Evolutionary conservation across 2,888 invertebrate genomes (phyloP), one percentile per base, ranked within the genome.

Genomic region (Cheilosia urbana): DNA sequence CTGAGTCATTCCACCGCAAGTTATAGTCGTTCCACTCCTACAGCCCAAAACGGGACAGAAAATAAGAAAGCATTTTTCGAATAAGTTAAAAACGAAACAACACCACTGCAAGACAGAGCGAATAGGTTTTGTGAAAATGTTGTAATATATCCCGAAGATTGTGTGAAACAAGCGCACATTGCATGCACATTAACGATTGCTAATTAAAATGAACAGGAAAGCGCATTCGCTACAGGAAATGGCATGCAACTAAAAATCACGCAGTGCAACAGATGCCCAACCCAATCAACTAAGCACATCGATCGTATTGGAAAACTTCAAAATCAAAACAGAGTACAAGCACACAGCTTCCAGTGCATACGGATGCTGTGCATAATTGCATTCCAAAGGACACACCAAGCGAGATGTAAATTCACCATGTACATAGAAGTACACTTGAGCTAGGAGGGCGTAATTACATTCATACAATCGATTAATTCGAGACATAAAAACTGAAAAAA

Each of bases 11-110:
- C 99, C 99, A 99, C 90, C 96, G 95, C 90, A 99, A 94, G 93
- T 98, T 99, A 94, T 98, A 97, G 93, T 99, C 99, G 91, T 96
- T 97, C 99, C 99, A 99, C 94, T 98, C 98, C 98, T 98, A 94
- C 90, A 85, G 17, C n/a, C 34, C 13, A 19, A 21, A 4, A 30
- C n/a, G 27, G 37, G 11, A 2, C 27, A 27, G 27, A 27, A 27
- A n/a, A 63, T n/a, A 73, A 42, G 42, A 55, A 66, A 71, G 13
- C 1, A 60, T 30, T 4, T 55, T 2, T 47, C 30, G 9, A 4
- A 47, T 84, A 79, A 79, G 30, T 78, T 65, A 4, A 15, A 63
- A 47, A 37, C 7, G n/a, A 7, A 30, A 30, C 24, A 13, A 11
- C 15, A 6, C 13, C 17, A 63, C 21, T 19, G 19, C 19, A 24